phyloP scores from a whole-genome alignment of 2,797 vertebrate species.

The Odontamblyopus rebecca region DNA sequence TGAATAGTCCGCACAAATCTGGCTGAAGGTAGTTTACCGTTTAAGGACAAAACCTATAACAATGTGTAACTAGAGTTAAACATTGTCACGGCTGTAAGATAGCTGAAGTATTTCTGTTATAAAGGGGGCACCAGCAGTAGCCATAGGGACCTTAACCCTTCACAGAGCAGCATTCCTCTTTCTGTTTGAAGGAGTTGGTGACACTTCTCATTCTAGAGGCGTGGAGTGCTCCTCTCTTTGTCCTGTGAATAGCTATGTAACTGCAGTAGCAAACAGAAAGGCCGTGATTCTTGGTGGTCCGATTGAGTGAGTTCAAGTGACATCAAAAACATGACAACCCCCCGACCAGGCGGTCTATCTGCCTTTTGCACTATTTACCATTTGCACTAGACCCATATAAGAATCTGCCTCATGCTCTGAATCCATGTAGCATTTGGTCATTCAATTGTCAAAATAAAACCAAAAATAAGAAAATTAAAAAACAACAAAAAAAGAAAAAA shows the following conservation, averaged over 20 bases:
- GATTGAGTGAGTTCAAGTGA: too few relatives aligned
- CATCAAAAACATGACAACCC: too few relatives aligned
- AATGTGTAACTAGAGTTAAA: conserved; percentile 3
- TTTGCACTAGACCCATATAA: too few relatives aligned
- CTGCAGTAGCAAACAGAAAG: conserved; percentile 9
- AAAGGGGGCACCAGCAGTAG: conserved; percentile 16
- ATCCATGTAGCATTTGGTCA: too few relatives aligned
- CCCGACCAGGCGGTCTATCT: too few relatives aligned
- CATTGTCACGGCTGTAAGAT: conserved; percentile 12
- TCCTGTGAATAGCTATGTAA: conserved; percentile 8
- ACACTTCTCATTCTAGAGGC: conserved; percentile 26
- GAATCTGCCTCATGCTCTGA: too few relatives aligned
- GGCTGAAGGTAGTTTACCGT: neutral
- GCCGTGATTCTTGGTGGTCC: neutral
- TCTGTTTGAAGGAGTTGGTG: conserved; percentile 29
- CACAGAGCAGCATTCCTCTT: conserved; percentile 33
- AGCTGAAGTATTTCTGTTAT: conserved; percentile 33
- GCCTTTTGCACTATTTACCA: too few relatives aligned
- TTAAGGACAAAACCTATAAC: neutral
- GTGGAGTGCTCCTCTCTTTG: conserved; percentile 29
- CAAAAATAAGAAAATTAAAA: too few relatives aligned
- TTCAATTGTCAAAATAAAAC: too few relatives aligned
- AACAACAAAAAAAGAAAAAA: too few relatives aligned
- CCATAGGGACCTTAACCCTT: conserved; percentile 27
- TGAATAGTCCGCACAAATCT: neutral